phyloP scores from a whole-genome alignment of 1,140 invertebrate genomes.

The Cydia splendana region DNA sequence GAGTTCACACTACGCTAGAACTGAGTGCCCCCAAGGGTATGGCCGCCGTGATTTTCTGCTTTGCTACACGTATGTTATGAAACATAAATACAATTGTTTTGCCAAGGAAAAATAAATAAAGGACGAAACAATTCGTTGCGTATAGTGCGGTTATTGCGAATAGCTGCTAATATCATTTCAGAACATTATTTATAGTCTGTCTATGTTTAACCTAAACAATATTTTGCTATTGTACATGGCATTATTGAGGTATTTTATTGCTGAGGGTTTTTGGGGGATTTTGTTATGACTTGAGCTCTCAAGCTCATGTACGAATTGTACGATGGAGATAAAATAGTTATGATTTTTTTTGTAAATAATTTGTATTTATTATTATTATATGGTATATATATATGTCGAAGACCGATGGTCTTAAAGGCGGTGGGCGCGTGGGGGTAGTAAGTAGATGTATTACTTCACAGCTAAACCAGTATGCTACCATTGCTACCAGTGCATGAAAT shows the following conservation, averaged over 20 bases:
- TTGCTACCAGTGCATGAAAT: no score
- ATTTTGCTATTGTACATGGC: slow-evolving; percentile 7
- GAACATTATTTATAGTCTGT: slow-evolving; percentile 27
- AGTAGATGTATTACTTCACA: no score
- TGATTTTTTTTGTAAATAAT: no score
- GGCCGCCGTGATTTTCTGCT: slow-evolving; percentile 20
- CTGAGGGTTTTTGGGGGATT: neutral
- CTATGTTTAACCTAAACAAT: slow-evolving; percentile 1
- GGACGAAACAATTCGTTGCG: slow-evolving; percentile 13
- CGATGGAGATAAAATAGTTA: no score
- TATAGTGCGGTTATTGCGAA: slow-evolving; percentile 12
- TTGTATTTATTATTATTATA: no score
- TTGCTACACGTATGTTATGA: slow-evolving; percentile 28
- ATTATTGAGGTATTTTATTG: slow-evolving; percentile 16
- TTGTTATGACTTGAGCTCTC: neutral
- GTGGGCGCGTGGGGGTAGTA: no score
- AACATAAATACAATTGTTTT: slow-evolving; percentile 32
- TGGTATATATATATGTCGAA: no score
- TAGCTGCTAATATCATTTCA: slow-evolving; percentile 22
- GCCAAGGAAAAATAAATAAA: slow-evolving; percentile 27
- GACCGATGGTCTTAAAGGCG: no score
- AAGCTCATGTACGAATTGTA: no score
- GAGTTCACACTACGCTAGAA: slow-evolving; percentile 24
- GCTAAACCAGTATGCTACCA: no score
- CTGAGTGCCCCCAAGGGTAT: slow-evolving; percentile 21